Percentiles rank a stretch among this genome's conserved stretches.
Conservation (phyloP, 2,113 vertebrate genomes). For the Maccullochella peelii region DNA sequence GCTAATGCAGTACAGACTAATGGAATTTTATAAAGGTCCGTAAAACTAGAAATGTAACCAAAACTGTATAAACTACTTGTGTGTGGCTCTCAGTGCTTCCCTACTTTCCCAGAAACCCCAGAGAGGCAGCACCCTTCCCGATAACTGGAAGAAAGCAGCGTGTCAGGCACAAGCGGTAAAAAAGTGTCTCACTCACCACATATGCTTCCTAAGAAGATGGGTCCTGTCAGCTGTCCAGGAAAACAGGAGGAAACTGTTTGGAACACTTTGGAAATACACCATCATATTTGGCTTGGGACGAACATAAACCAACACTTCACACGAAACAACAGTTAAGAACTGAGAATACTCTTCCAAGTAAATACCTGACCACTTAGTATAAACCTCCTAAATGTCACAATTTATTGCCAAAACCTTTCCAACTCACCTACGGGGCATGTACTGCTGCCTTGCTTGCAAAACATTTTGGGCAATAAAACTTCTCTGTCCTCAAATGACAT, state of each 20-base stretch:
- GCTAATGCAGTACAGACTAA: no score
- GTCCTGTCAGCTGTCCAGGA: constrained; percentile 17
- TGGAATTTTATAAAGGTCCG: no score
- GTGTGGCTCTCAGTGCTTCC: no score
- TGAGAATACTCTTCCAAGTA: constrained; percentile 10
- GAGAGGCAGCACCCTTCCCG: no score
- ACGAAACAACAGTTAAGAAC: neutral
- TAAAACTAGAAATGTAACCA: no score
- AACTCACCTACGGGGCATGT: neutral
- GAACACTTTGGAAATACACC: constrained; percentile 28
- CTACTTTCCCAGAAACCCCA: no score
- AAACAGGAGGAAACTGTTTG: constrained; percentile 10
- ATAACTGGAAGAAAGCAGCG: neutral
- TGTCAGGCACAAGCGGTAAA: neutral
- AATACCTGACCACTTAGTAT: constrained; percentile 12
- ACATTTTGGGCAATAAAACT: neutral
- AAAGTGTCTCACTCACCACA: neutral
- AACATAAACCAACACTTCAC: neutral
- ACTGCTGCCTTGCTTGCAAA: neutral
- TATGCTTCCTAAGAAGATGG: neutral
- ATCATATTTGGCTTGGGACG: constrained; percentile 1
- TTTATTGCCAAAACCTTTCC: neutral
- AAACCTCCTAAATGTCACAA: constrained; percentile 1
- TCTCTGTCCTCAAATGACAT: neutral
- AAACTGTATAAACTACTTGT: no score